These are phyloP conservation scores for Hypothenemus hampei DNA, from an alignment of 1,140 invertebrate genomes.

Conservation along the genomic window DNA sequence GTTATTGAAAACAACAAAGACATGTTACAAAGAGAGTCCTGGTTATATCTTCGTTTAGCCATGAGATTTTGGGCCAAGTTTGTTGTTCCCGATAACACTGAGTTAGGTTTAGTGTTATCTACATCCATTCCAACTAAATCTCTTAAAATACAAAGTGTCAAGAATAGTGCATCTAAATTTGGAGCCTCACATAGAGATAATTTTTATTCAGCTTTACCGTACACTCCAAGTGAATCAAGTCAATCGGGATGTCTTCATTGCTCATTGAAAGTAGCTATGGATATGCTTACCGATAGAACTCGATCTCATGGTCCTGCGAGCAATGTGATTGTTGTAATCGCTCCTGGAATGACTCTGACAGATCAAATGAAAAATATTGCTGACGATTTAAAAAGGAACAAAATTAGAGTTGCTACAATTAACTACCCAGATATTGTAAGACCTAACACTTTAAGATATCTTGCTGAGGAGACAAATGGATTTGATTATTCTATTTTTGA, in stretches of 20 bases:
- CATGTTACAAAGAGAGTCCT: slow-evolving; percentile 54
- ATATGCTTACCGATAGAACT: slow-evolving; percentile 49
- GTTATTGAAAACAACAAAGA: slow-evolving; percentile 53
- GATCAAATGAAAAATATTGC: slow-evolving; percentile 38
- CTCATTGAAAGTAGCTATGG: slow-evolving; percentile 49
- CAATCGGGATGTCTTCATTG: slow-evolving; percentile 49
- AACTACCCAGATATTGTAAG: slow-evolving; percentile 48
- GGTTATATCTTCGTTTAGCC: slow-evolving; percentile 54
- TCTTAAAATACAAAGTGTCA: slow-evolving; percentile 32
- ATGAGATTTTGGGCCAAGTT: slow-evolving; percentile 54
- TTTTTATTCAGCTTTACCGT: slow-evolving; percentile 50
- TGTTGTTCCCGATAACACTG: slow-evolving; percentile 49
- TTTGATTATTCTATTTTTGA: slow-evolving; percentile 49
- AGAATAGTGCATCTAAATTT: slow-evolving; percentile 34
- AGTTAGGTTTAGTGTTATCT: slow-evolving; percentile 49
- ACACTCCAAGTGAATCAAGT: slow-evolving; percentile 47
- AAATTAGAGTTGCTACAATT: slow-evolving; percentile 48
- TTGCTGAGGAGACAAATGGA: slow-evolving; percentile 48
- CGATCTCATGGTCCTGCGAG: slow-evolving; percentile 46
- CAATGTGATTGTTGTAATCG: slow-evolving; percentile 53
- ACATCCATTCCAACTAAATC: slow-evolving; percentile 39
- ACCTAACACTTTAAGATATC: slow-evolving; percentile 44
- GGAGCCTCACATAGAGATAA: slow-evolving; percentile 43
- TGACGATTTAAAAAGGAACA: slow-evolving; percentile 40
- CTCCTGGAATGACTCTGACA: slow-evolving; percentile 47